Conservation (phyloP, 2,797 vertebrate genomes). For the Scolopax bukidnonensis region DNA sequence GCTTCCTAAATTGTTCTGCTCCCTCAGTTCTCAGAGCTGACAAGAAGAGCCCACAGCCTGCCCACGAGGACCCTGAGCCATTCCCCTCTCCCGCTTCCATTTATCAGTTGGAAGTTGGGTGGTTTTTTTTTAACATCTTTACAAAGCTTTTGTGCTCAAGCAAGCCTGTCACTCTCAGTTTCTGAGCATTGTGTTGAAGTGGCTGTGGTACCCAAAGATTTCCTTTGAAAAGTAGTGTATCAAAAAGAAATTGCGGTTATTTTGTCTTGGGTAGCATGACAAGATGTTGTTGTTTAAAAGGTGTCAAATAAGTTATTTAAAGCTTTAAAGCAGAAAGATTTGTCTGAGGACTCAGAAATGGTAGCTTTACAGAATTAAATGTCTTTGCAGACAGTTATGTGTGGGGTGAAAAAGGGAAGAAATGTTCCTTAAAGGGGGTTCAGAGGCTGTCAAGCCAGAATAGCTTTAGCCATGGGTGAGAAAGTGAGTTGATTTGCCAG, state of each 20-base stretch:
- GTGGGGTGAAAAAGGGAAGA: background rate
- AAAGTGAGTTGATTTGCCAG: background rate
- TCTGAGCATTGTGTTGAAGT: background rate
- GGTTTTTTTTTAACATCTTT: background rate
- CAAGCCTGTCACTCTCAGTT: background rate
- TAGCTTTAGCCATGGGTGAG: background rate
- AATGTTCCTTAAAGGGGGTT: background rate
- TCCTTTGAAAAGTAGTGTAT: background rate
- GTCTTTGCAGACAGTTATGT: background rate
- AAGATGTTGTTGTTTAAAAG: background rate
- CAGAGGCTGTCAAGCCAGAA: background rate
- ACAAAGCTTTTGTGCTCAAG: background rate
- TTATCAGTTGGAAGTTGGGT: background rate
- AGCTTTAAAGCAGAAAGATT: background rate
- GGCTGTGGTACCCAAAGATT: background rate
- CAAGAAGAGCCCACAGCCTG: constrained; percentile 5
- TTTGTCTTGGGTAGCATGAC: background rate
- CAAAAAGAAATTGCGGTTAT: background rate
- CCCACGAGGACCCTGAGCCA: fast-evolving
- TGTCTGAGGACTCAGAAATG: background rate
- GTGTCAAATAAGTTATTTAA: background rate
- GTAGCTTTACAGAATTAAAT: background rate
- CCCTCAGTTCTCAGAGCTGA: background rate
- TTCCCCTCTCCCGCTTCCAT: background rate
- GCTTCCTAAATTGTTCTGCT: constrained; percentile 8